Evolutionary conservation across 1,140 invertebrate species (phyloP).

Genomic region (Cherax quadricarinatus): DNA sequence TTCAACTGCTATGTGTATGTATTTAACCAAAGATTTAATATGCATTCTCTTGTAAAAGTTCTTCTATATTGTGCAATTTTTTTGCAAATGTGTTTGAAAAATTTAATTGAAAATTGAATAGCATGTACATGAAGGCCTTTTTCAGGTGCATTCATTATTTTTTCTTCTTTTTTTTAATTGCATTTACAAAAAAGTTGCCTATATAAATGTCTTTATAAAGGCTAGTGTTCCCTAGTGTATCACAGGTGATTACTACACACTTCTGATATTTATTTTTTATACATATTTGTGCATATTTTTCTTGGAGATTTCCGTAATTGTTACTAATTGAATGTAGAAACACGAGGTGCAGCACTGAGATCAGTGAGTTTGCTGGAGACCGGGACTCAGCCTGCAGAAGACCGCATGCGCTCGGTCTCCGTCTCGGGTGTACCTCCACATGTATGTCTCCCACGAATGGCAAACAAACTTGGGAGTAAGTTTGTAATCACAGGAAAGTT

Average conservation of each 20-base stretch:
- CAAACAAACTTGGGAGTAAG: slow-evolving; percentile 63
- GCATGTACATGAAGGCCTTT: too few species aligned
- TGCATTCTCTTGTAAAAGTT: too few species aligned
- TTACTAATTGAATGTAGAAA: slow-evolving; percentile 46
- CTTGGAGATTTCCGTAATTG: not conserved
- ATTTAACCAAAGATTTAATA: too few species aligned
- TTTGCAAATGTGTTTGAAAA: too few species aligned
- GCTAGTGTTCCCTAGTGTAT: not conserved
- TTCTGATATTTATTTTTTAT: not conserved
- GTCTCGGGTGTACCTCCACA: slow-evolving; percentile 61
- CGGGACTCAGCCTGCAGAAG: slow-evolving; percentile 24
- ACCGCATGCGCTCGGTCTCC: slow-evolving; percentile 58
- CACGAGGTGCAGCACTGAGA: slow-evolving; percentile 39
- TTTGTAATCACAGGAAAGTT: not conserved
- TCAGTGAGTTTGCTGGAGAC: slow-evolving; percentile 61
- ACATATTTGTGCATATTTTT: not conserved
- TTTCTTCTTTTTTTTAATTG: too few species aligned
- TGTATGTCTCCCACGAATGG: slow-evolving; percentile 60
- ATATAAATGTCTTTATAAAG: too few species aligned
- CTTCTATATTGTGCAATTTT: too few species aligned
- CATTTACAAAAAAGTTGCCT: too few species aligned
- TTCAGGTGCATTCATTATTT: too few species aligned
- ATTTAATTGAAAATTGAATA: too few species aligned
- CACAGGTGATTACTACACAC: not conserved
- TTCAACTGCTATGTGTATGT: too few species aligned